Conservation (phyloP, 2,113 vertebrate species). For the Cynocephalus volans region DNA sequence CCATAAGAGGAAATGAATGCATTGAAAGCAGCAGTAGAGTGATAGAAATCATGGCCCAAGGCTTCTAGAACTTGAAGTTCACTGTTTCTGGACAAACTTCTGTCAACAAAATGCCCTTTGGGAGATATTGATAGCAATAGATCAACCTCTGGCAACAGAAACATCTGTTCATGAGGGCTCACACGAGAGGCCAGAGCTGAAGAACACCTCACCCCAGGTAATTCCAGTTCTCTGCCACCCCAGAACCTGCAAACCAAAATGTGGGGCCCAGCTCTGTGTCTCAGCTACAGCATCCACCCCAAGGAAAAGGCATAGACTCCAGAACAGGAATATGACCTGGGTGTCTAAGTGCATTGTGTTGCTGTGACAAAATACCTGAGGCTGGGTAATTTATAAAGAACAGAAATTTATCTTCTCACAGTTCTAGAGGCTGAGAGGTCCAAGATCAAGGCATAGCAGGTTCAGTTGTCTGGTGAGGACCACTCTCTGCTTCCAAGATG, state of each 20-base stretch:
- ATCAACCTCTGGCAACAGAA: background rate
- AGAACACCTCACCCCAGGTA: background rate
- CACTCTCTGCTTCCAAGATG: too few relatives aligned
- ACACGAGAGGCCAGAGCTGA: background rate
- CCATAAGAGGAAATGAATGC: background rate
- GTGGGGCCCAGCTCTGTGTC: background rate
- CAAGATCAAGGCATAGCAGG: too few relatives aligned
- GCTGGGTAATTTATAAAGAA: too few relatives aligned
- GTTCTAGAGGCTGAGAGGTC: too few relatives aligned
- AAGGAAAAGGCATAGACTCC: background rate
- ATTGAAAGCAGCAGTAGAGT: background rate
- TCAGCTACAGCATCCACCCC: background rate
- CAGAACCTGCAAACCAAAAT: background rate
- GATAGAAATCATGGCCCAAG: background rate
- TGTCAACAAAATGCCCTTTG: background rate
- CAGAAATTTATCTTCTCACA: too few relatives aligned
- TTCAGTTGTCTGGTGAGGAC: too few relatives aligned
- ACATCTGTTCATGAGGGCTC: background rate
- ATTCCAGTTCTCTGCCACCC: background rate
- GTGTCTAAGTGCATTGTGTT: too few relatives aligned
- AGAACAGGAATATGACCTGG: background rate
- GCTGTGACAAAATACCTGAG: too few relatives aligned
- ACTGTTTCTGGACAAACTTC: background rate
- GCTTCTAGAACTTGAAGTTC: background rate
- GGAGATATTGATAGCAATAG: background rate